Percentiles rank a stretch among this genome's conserved stretches.
These are phyloP conservation scores for Dasysyrphus albostriatus DNA, from an alignment of 2,888 invertebrate genomes.

Conservation along the genomic window DNA sequence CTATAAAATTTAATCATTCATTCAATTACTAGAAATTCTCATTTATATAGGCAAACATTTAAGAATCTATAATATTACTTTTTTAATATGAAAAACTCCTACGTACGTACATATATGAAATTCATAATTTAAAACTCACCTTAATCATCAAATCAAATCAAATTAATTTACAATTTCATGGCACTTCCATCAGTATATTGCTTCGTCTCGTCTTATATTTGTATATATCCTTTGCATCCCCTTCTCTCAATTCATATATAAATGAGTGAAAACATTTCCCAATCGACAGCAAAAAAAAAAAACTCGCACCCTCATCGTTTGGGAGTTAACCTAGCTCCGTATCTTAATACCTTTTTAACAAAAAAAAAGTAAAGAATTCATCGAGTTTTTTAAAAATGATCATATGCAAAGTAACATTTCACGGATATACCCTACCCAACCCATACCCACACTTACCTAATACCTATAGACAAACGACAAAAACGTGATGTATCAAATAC, in stretches of 20 bases:
- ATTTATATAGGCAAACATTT: neutral
- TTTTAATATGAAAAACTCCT: slow-evolving; percentile 56
- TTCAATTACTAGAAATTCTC: slow-evolving; percentile 3
- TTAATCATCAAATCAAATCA: slow-evolving; percentile 69
- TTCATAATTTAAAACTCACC: slow-evolving; percentile 65
- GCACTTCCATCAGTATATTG: neutral
- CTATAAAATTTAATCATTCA: slow-evolving; percentile 5
- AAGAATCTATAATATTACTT: slow-evolving; percentile 8
- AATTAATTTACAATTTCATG: slow-evolving; percentile 70
- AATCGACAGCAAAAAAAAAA: slow-evolving; percentile 35
- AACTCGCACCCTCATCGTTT: neutral
- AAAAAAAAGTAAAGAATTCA: slow-evolving; percentile 26
- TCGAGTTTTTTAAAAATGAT: slow-evolving; percentile 21
- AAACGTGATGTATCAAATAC: slow-evolving; percentile 71
- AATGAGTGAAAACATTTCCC: slow-evolving; percentile 56
- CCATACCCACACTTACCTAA: too few relatives aligned
- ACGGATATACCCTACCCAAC: slow-evolving; percentile 2
- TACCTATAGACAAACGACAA: slow-evolving; percentile 50
- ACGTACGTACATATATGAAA: slow-evolving; percentile 36
- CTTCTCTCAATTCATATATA: slow-evolving; percentile 13
- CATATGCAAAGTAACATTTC: slow-evolving; percentile 61
- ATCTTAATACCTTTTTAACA: neutral
- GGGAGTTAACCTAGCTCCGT: slow-evolving; percentile 1
- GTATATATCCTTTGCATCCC: neutral
- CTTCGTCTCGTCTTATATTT: neutral